Evolutionary conservation across 2,797 vertebrate species (phyloP), one percentile per base, ranked within the genome.

Genomic region (Dermochelys coriacea): DNA sequence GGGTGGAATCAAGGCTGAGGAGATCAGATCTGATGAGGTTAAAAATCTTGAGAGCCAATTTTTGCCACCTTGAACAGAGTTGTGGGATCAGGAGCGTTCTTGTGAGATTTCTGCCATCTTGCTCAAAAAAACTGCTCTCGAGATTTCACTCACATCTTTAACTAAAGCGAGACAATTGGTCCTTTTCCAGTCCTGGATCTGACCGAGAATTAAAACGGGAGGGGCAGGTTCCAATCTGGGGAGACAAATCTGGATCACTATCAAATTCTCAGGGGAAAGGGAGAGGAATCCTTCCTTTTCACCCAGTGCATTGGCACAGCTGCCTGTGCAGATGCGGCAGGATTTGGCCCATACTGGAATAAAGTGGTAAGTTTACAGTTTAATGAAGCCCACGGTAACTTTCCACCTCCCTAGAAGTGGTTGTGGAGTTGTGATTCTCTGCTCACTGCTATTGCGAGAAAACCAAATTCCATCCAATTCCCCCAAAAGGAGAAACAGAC

Each of bases 181-280:
- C 61, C 71, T 52, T 81, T 54, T 8, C 82, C 82, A 89, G 52
- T 49, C 78, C 4, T 45, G 15, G 79, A 27, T 18, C 25, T 52
- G n/a, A 82, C 6, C 34, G 64, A 21, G 52, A 37, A 82, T 80
- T 1, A 45, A 75, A 2, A 1, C 25, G 2, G 77, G 71, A 45
- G 23, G 84, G 37, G 19, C 45, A 10, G 18, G 34, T 52, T 19
- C 10, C 0, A 0, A 1, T 49, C 41, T 15, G 45, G 14, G 45
- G 41, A 47, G 74, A 77, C 29, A 15, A 49, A 49, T 41, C 21
- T 23, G 19, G n/a, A 11, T 37, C 21, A 41, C 10, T 41, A 41
- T 71, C 68, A 41, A 23, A 71, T 71, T 23, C 64, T 37, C 37
- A 71, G 37, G 45, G 41, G 74, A 77, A 77, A 31, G 74, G 16